Conservation (phyloP, 2,113 vertebrate species). For the Festucalex cinctus region DNA sequence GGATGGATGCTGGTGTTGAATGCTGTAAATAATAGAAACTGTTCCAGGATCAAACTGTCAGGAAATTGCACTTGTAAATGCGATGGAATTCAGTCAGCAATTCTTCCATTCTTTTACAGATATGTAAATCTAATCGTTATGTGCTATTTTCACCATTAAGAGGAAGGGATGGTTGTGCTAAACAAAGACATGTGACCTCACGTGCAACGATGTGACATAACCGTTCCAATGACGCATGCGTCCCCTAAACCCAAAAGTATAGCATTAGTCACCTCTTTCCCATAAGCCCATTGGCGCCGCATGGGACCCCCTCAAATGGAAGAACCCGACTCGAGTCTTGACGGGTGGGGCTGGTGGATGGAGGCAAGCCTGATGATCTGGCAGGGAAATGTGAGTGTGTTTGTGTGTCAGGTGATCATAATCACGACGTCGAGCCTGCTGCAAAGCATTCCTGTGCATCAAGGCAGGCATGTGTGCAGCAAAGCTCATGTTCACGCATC, state of each 20-base stretch:
- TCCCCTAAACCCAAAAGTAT: constrained; percentile 11
- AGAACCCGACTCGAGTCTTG: not conserved
- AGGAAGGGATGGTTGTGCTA: too few species aligned
- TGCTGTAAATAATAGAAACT: not conserved
- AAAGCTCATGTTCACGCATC: constrained; percentile 14
- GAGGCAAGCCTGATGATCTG: not conserved
- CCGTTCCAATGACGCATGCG: not conserved
- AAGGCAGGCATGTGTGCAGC: constrained; percentile 26
- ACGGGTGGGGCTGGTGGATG: not conserved
- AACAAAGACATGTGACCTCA: constrained; percentile 1
- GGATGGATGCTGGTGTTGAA: not conserved
- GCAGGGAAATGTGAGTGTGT: not conserved
- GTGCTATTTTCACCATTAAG: too few species aligned
- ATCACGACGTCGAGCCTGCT: not conserved
- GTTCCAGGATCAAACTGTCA: too few species aligned
- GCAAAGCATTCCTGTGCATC: constrained; percentile 12
- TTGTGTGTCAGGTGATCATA: constrained; percentile 6
- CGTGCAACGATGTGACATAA: not conserved
- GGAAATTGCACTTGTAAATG: too few species aligned
- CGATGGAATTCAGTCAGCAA: too few species aligned
- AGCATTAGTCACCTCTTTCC: constrained; percentile 26
- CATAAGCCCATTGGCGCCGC: not conserved
- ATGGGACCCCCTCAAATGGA: not conserved
- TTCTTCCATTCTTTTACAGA: too few species aligned
- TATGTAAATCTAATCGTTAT: too few species aligned